Conservation (phyloP, 2,888 invertebrate species). For the Polymixis flavicincta region DNA sequence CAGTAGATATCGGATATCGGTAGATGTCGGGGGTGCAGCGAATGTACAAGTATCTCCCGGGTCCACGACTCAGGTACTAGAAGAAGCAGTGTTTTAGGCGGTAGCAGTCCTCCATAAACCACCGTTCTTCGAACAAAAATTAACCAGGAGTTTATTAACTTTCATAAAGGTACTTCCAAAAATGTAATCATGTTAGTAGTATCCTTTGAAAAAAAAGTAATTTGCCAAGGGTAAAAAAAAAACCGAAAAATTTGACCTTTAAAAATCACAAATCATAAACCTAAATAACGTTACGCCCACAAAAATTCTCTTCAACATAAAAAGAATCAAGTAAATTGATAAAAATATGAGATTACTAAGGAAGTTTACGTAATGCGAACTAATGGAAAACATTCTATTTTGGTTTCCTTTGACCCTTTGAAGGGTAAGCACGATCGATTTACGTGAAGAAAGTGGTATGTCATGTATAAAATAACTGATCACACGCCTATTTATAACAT, state of each 20-base stretch:
- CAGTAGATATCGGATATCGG: too few species aligned
- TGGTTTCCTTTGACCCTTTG: constrained; percentile 26
- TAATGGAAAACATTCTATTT: constrained; percentile 44
- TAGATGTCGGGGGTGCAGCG: too few species aligned
- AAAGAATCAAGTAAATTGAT: constrained; percentile 1
- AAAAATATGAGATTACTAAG: constrained; percentile 15
- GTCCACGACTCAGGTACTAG: too few species aligned
- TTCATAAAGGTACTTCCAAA: background rate
- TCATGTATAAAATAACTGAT: constrained; percentile 33
- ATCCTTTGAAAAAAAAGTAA: constrained; percentile 1
- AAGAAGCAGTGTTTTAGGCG: too few species aligned
- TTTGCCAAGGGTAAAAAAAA: background rate
- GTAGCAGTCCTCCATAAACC: too few species aligned
- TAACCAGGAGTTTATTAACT: background rate
- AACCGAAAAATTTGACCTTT: background rate
- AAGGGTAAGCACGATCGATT: constrained; percentile 24
- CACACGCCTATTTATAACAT: constrained; percentile 27
- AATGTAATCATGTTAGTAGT: background rate
- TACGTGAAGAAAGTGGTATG: constrained; percentile 20
- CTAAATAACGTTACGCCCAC: constrained; percentile 5
- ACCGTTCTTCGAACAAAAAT: too few species aligned
- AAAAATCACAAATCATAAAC: background rate
- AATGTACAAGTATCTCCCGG: too few species aligned
- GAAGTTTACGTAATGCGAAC: background rate
- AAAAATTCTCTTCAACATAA: background rate